Evolutionary conservation across 1,140 invertebrate genomes (phyloP).

Genomic region (Bombus pascuorum): DNA sequence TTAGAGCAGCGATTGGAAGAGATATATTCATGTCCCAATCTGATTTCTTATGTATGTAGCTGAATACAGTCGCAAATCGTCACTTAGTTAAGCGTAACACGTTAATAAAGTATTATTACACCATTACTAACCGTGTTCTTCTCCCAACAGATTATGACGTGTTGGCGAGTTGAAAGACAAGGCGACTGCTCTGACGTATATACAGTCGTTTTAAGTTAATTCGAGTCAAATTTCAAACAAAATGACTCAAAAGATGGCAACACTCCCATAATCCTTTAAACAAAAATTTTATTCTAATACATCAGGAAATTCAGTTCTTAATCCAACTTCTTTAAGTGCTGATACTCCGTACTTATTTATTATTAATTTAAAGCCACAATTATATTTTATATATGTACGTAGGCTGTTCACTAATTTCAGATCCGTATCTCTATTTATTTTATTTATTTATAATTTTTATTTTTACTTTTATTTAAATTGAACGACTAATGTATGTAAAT

Average conservation of each 20-base stretch:
- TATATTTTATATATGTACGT: constrained; percentile 13
- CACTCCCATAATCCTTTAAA: constrained; percentile 9
- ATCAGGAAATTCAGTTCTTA: constrained; percentile 35
- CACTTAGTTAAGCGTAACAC: constrained; percentile 53
- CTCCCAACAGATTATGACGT: constrained; percentile 78
- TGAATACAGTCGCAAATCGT: not conserved
- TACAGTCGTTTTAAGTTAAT: constrained; percentile 61
- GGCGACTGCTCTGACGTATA: constrained; percentile 64
- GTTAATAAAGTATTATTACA: constrained; percentile 11
- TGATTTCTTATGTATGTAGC: not conserved
- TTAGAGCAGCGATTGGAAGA: not conserved
- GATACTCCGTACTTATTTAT: constrained; percentile 61
- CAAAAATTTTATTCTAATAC: no score
- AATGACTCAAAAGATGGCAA: constrained; percentile 22
- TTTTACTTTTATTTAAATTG: not conserved
- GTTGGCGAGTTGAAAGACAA: constrained; percentile 74
- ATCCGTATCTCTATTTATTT: constrained; percentile 21
- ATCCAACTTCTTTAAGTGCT: not conserved
- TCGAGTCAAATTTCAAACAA: constrained; percentile 46
- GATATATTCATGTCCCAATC: not conserved
- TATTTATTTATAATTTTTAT: constrained; percentile 19
- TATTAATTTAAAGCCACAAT: constrained; percentile 45
- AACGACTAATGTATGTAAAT: not conserved
- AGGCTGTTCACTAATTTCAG: constrained; percentile 48
- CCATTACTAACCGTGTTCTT: constrained; percentile 73